phyloP scores from a whole-genome alignment of 2,113 vertebrate genomes.

The Garra rufa region DNA sequence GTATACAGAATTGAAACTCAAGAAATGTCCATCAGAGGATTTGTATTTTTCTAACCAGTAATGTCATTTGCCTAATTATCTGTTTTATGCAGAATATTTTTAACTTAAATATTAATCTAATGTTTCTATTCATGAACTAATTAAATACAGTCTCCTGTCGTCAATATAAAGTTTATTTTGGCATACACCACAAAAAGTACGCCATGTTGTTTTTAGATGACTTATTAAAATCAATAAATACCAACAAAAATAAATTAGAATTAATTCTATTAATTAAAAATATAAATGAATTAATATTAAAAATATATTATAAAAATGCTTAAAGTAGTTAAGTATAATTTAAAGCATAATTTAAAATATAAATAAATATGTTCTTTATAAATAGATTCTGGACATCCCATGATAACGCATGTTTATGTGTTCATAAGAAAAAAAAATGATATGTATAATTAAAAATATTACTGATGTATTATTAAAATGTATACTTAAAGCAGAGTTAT shows the following conservation, averaged over 20 bases:
- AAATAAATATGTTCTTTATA: not conserved
- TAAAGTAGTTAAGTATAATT: too few relatives aligned
- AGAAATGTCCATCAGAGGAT: not conserved
- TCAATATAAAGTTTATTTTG: not conserved
- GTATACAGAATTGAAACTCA: not conserved
- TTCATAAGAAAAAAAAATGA: too few relatives aligned
- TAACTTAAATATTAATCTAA: not conserved
- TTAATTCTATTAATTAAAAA: too few relatives aligned
- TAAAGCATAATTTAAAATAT: too few relatives aligned
- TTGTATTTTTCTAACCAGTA: not conserved
- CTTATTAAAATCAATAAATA: not conserved
- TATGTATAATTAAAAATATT: too few relatives aligned
- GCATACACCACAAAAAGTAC: not conserved
- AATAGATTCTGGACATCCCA: not conserved
- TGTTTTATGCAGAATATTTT: not conserved
- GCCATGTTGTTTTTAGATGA: not conserved
- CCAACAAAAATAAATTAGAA: not conserved
- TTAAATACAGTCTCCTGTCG: not conserved
- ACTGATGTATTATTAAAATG: too few relatives aligned
- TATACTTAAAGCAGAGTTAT: too few relatives aligned
- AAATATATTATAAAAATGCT: too few relatives aligned
- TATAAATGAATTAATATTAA: not conserved
- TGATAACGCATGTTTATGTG: too few relatives aligned
- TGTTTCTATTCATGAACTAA: not conserved
- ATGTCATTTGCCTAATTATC: not conserved